Evolutionary conservation across 2,113 vertebrate species (phyloP).

Genomic region (Holacanthus passer): DNA sequence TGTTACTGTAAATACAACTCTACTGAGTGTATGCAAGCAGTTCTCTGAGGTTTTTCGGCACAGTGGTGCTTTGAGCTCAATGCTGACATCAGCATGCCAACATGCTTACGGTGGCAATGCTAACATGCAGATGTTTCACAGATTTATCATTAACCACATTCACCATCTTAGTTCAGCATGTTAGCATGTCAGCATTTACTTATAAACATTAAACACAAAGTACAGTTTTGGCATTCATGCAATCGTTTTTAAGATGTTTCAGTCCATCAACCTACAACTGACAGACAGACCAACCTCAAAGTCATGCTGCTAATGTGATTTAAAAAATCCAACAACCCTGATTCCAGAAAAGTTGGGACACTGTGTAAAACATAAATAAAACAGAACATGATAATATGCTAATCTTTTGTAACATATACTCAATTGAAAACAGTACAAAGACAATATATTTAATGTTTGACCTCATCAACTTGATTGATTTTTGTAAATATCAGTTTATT

Average conservation of each 20-base stretch:
- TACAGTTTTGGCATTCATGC: neutral
- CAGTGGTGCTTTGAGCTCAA: neutral
- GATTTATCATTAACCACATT: neutral
- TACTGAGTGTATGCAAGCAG: neutral
- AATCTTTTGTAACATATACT: too few species aligned
- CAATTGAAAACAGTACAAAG: too few species aligned
- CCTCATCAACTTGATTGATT: too few species aligned
- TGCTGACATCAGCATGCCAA: neutral
- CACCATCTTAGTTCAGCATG: neutral
- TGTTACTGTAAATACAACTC: constrained; percentile 3
- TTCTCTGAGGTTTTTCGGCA: neutral
- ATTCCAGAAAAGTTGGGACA: too few species aligned
- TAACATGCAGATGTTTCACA: neutral
- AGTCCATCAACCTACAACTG: neutral
- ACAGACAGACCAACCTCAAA: neutral
- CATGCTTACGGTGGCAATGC: neutral
- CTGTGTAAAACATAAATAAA: too few species aligned
- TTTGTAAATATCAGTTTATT: too few species aligned
- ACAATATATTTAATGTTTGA: too few species aligned
- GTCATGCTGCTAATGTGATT: neutral
- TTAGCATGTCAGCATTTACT: neutral
- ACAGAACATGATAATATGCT: too few species aligned
- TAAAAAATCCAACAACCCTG: too few species aligned
- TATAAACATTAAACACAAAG: neutral
- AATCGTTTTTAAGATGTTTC: neutral